A percentile compares a stretch with the other conserved stretches of the same genome.
Conservation (phyloP, 2,797 vertebrate species). For the Gymnocypris eckloni region DNA sequence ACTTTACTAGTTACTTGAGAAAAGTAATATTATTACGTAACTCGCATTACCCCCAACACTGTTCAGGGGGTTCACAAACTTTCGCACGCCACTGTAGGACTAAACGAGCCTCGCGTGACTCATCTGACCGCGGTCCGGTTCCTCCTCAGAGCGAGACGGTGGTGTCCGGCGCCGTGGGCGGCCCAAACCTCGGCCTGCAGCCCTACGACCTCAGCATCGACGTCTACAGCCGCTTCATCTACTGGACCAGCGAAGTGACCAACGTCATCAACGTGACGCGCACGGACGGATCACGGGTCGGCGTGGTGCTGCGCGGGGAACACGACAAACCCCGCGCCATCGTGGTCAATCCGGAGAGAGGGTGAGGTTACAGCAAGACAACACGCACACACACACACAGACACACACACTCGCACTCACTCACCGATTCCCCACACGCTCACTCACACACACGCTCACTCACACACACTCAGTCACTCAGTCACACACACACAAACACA, state of each 20-base stretch:
- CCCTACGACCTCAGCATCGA: slow-evolving; percentile 97
- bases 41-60: no score
- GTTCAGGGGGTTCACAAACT: no score
- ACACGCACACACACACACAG: no score
- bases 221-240: slow-evolving; percentile 97
- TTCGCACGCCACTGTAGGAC: no score
- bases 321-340: slow-evolving; percentile 93
- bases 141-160: slow-evolving; percentile 86
- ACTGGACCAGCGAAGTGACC: slow-evolving; percentile 97
- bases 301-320: slow-evolving; percentile 92
- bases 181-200: slow-evolving; percentile 87
- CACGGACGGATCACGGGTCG: slow-evolving; percentile 88
- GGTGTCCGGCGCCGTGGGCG: slow-evolving; percentile 83
- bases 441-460: no score
- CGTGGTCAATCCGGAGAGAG: slow-evolving; percentile 95
- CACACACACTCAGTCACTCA: no score
- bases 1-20: no score
- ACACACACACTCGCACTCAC: no score
- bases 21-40: no score
- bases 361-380: slow-evolving; percentile 74
- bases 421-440: no score
- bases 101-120: no score
- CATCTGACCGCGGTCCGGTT: not conserved
- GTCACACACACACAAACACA: no score
- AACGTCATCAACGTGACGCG: slow-evolving; percentile 95